Base-by-base conservation (phyloP, 2,888 invertebrate species). In the Hypselothyrea guttata region DNA sequence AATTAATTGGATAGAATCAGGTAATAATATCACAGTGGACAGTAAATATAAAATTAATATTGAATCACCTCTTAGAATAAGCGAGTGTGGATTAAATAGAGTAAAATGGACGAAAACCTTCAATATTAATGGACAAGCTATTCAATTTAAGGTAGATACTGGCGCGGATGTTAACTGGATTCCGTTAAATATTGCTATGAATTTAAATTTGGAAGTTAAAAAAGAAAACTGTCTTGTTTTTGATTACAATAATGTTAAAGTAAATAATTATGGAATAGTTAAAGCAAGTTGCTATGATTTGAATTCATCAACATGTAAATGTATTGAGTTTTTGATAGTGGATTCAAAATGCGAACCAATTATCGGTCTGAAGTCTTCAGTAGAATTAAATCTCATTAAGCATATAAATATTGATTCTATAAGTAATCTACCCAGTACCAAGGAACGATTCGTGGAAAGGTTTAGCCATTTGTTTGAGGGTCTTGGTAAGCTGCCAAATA, bases 131-230 rank as follows among this genome's bases (percentile, higher is more conserved):
- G 30, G 30, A 9, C 30, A 30, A 3, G 9, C 8, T 9, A 44
- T 60, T 35, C 37, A 13, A 54, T 65, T 68, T 48, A 70, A 63
- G 31, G 30, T 66, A 2, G 57, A 68, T 45, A 61, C 65, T 7
- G 63, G 64, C 41, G 27, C 69, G 8, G 69, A 70, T 46, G 60
- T 62, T 1, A 65, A 71, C 33, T 68, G 68, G 30, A 44, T 68
- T 49, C 61, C 58, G 12, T 16, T 56, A 4, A 44, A 45, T 9
- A 13, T 68, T 11, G 15, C 40, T 18, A 48, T 46, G 48, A 63
- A 46, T 35, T 31, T 60, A n/a, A 54, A 57, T 16, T 27, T 45
- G 11, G 33, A 62, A 60, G 47, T 62, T 7, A 60, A 41, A 40
- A 28, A 27, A 54, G 41, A 34, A 28, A 59, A 18, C 30, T 51